A percentile compares a stretch with the other conserved stretches of the same genome.
Conservation (phyloP, 2,888 invertebrate species). For the Phlogophora meticulosa region DNA sequence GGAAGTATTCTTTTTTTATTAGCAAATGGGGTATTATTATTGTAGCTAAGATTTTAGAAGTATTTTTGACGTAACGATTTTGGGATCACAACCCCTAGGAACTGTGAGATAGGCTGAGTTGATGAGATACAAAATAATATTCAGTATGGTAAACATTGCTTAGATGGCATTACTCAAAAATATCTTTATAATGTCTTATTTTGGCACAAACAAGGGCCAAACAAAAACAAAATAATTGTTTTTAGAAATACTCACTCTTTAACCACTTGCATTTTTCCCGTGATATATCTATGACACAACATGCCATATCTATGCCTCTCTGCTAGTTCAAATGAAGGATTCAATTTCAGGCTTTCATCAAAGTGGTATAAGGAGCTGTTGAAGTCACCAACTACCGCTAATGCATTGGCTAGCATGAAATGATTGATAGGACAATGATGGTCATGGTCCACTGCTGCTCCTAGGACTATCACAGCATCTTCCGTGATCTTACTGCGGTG, state of each 20-base stretch:
- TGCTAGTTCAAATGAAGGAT: conserved; percentile 92
- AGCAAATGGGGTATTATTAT: too few relatives aligned
- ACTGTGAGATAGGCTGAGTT: too few relatives aligned
- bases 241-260: conserved; percentile 93
- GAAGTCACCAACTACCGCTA: conserved; percentile 93
- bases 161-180: not conserved
- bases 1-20: too few relatives aligned
- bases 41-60: too few relatives aligned
- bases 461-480: conserved; percentile 94
- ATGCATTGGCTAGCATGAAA: conserved; percentile 94
- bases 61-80: too few relatives aligned
- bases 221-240: too few relatives aligned
- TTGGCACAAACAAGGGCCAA: too few relatives aligned
- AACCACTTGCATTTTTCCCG: conserved; percentile 91
- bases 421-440: conserved; percentile 92
- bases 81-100: too few relatives aligned
- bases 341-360: conserved; percentile 92
- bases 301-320: conserved; percentile 92
- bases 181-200: not conserved
- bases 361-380: conserved; percentile 92
- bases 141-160: not conserved
- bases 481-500: conserved; percentile 93
- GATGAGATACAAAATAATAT: too few relatives aligned
- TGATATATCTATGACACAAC: conserved; percentile 93
- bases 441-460: conserved; percentile 94